phyloP scores from a whole-genome alignment of 2,888 invertebrate species.

The Lydus trimaculatus region DNA sequence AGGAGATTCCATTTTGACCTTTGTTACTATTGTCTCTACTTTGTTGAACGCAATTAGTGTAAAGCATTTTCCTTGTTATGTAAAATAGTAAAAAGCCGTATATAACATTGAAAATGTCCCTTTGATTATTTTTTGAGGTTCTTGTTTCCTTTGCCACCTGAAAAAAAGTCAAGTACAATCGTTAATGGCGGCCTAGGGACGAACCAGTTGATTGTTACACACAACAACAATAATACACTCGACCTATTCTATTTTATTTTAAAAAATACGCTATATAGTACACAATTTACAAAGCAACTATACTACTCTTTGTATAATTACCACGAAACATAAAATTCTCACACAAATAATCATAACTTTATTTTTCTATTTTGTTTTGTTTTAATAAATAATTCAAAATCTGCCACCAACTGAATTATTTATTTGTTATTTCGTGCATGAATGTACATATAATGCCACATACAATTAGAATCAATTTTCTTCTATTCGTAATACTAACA shows the following conservation, averaged over 20 bases:
- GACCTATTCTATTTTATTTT: neutral
- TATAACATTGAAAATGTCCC: neutral
- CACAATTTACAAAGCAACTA: neutral
- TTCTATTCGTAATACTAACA: neutral
- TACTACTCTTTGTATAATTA: neutral
- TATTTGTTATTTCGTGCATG: too few relatives aligned
- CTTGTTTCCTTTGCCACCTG: slow-evolving; percentile 11
- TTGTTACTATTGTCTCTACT: neutral
- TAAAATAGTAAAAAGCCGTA: neutral
- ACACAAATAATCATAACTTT: neutral
- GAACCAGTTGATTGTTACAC: slow-evolving; percentile 5
- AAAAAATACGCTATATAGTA: neutral
- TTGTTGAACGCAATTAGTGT: slow-evolving; percentile 2
- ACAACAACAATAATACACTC: neutral
- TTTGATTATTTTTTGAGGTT: slow-evolving; percentile 13
- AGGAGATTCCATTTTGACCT: neutral
- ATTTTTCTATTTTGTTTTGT: neutral
- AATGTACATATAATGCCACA: neutral
- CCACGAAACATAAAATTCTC: neutral
- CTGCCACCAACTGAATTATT: neutral
- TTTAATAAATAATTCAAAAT: neutral
- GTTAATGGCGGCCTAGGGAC: neutral
- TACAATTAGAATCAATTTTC: neutral
- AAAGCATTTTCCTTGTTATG: neutral
- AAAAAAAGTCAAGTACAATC: slow-evolving; percentile 8